Conservation (phyloP, 2,113 vertebrate genomes). For the Ramphastos sulfuratus region DNA sequence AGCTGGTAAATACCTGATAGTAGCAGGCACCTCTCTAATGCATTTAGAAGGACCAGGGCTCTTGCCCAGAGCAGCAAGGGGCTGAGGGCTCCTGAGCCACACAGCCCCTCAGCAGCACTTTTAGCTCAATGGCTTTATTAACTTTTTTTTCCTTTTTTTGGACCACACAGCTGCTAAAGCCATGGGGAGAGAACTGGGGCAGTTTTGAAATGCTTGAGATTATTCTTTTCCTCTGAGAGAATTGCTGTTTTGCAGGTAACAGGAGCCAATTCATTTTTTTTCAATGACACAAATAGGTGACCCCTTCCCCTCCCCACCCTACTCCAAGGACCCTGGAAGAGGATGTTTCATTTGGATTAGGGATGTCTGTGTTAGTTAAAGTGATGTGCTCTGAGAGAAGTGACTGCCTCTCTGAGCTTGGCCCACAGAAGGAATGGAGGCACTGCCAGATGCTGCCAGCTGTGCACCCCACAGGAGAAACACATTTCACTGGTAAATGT, state of each 20-base stretch:
- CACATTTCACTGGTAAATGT: not conserved
- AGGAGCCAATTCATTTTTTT: not conserved
- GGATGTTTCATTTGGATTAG: not conserved
- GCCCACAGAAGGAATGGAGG: not conserved
- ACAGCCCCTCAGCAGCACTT: not conserved
- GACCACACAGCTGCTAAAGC: not conserved
- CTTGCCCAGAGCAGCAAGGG: not conserved
- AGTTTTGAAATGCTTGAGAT: not conserved
- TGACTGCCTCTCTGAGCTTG: not conserved
- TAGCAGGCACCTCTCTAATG: not conserved
- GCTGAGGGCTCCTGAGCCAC: not conserved
- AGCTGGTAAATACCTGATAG: not conserved
- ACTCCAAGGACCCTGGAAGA: not conserved
- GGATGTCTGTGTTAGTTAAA: not conserved
- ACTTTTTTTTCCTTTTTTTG: not conserved
- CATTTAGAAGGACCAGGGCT: not conserved
- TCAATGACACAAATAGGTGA: not conserved
- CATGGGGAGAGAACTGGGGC: not conserved
- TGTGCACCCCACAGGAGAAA: not conserved
- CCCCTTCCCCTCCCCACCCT: not conserved
- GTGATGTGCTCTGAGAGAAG: not conserved
- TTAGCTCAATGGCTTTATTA: not conserved
- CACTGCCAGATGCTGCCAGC: constrained; percentile 2
- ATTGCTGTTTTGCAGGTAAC: not conserved
- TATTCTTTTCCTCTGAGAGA: not conserved